Evolutionary conservation across 2,113 vertebrate genomes (phyloP).

Genomic region (Pteronura brasiliensis): DNA sequence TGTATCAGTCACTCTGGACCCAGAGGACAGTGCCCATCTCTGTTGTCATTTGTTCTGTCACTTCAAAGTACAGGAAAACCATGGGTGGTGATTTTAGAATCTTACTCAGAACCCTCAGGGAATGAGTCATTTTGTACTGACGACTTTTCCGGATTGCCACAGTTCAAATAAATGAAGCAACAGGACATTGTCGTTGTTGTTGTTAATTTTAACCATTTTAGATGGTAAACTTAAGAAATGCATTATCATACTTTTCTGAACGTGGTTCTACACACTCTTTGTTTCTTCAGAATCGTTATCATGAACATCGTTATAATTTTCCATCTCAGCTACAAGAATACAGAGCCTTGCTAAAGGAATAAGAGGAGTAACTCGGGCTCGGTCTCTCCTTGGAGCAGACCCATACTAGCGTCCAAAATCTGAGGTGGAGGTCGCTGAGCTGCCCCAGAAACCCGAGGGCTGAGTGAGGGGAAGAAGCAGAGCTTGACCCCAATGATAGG

Average conservation of each 20-base stretch:
- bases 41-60: slow-evolving; percentile 68
- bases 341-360: not conserved
- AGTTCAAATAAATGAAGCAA: slow-evolving; percentile 66
- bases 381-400: not conserved
- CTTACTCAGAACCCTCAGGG: slow-evolving; percentile 58
- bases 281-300: not conserved
- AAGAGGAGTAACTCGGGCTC: too few relatives aligned
- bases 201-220: slow-evolving; percentile 51
- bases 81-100: slow-evolving; percentile 68
- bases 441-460: not conserved
- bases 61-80: slow-evolving; percentile 77
- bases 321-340: not conserved
- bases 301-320: not conserved
- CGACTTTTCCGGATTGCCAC: slow-evolving; percentile 62
- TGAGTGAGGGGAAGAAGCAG: not conserved
- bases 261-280: not conserved
- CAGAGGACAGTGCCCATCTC: slow-evolving; percentile 56
- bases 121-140: slow-evolving; percentile 71
- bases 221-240: slow-evolving; percentile 5
- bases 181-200: slow-evolving; percentile 48
- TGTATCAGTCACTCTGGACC: slow-evolving; percentile 51
- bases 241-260: not conserved
- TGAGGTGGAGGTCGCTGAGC: not conserved
- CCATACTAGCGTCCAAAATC: not conserved
- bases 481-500: not conserved